A percentile compares a stretch with the other conserved stretches of the same genome.
Conservation (phyloP, 2,113 vertebrate species). For the Rana temporaria region DNA sequence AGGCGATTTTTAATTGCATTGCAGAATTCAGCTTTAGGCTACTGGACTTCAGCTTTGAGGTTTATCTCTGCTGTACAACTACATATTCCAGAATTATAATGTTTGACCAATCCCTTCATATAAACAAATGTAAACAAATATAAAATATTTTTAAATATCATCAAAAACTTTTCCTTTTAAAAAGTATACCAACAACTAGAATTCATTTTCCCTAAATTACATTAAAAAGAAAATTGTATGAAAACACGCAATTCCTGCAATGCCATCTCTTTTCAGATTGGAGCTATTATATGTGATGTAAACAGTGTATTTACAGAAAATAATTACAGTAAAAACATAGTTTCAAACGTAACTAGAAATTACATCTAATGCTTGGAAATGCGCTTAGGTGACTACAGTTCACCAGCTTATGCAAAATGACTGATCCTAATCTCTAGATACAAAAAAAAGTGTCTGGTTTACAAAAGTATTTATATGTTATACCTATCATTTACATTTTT, state of each 20-base stretch:
- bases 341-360: neutral
- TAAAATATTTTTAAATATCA: too few species aligned
- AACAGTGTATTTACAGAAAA: constrained; percentile 18
- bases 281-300: neutral
- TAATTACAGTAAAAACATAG: neutral
- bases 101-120: too few species aligned
- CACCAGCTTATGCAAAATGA: neutral
- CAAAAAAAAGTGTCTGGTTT: neutral
- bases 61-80: too few species aligned
- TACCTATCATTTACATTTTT: too few species aligned
- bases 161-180: too few species aligned
- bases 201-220: neutral
- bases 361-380: neutral
- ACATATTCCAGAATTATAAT: too few species aligned
- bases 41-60: too few species aligned
- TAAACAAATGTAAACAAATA: too few species aligned
- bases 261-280: neutral
- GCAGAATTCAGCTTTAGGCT: too few species aligned
- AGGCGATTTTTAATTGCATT: too few species aligned
- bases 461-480: too few species aligned
- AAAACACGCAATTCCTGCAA: neutral
- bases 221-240: neutral
- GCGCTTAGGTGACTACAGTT: constrained; percentile 1
- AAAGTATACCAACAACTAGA: neutral
- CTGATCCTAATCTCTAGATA: neutral